These are phyloP conservation scores for Pipistrellus kuhlii DNA, from an alignment of 2,797 vertebrate genomes.

Conservation along the genomic window DNA sequence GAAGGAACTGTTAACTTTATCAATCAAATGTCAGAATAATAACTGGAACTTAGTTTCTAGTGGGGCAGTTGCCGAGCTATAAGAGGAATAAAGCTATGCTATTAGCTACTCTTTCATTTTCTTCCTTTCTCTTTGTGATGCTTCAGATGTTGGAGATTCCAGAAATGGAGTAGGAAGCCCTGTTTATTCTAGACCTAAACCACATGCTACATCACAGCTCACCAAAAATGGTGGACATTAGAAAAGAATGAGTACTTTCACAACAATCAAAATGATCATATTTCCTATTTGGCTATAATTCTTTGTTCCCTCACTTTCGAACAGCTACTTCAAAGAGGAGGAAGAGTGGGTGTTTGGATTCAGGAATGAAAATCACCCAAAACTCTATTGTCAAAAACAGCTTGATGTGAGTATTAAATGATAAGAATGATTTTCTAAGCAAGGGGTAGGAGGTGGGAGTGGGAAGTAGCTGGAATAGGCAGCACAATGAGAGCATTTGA, in stretches of 20 bases:
- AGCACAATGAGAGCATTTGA: slow-evolving; percentile 51
- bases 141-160: not conserved
- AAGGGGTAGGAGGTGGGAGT: slow-evolving; percentile 61
- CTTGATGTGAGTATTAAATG: slow-evolving; percentile 64
- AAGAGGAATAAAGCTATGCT: not conserved
- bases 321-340: slow-evolving; percentile 51
- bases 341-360: slow-evolving; percentile 63
- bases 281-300: not conserved
- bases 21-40: not conserved
- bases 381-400: slow-evolving; percentile 69
- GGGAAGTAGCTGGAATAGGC: slow-evolving; percentile 69
- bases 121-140: not conserved
- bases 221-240: not conserved
- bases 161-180: not conserved
- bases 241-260: not conserved
- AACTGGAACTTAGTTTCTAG: not conserved
- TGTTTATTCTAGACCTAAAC: not conserved
- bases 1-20: not conserved
- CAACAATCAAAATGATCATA: slow-evolving; percentile 5
- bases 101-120: not conserved
- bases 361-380: slow-evolving; percentile 51
- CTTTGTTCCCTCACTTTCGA: slow-evolving; percentile 55
- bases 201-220: not conserved
- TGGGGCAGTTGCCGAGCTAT: not conserved
- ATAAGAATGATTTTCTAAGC: slow-evolving; percentile 67